Evolutionary conservation across 2,888 invertebrate genomes (phyloP), one percentile per base, ranked within the genome.

Genomic region (Neria commutata): DNA sequence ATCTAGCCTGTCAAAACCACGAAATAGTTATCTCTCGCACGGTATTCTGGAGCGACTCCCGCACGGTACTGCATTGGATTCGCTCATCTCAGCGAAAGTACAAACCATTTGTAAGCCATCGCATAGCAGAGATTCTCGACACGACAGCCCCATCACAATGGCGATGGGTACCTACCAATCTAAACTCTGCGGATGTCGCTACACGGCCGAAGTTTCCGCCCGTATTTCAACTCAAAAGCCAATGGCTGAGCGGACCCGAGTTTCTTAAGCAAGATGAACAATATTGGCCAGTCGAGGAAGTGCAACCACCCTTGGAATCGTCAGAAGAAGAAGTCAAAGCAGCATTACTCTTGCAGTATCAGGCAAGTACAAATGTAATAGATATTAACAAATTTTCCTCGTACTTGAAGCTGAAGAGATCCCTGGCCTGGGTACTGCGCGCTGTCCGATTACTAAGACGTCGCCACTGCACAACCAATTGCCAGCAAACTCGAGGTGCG

Each of bases 71-170:
- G 3, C 21, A 45, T n/a, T 64, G 59, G 61, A 61, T 60, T 11
- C 17, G 40, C 10, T 55, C 56, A 16, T 21, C 50, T 1, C n/a
- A 52, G 24, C 45, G 59, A 17, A 60, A 25, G 21, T 68, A 52
- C 34, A 68, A 67, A 58, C 58, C 67, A 4, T 73, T 67, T 33
- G 68, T 69, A 1, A 63, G 65, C 1, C 63, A 67, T 51, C 54
- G 69, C 14, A 58, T 71, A n/a, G 42, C 42, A 17, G 6, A 3
- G 10, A 37, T 37, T 14, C 37, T 11, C 37, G n/a, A 37, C 21
- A 42, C 19, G 17, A 6, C 42, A 21, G 3, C 4, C 17, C 42
- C 17, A n/a, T 8, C 37, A 26, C 25, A 52, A 17, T 62, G 59
- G 61, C 50, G 49, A 24, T 59, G 53, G 53, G 57, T 60, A 46